Base-by-base conservation (phyloP, 1,140 invertebrate species). In the Tetraneura akinire region DNA sequence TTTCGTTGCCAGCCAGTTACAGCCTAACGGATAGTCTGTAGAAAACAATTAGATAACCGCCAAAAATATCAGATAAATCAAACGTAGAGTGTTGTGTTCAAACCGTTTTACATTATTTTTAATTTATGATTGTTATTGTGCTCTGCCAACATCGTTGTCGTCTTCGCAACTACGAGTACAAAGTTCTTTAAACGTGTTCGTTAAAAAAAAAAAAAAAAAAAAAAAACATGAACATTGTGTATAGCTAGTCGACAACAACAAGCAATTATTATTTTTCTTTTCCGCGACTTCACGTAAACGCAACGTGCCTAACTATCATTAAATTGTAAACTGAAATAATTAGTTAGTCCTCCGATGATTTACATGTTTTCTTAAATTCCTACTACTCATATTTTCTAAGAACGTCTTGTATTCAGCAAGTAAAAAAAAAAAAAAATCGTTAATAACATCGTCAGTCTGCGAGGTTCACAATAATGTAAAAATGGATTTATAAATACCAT, bases 41-140 rank as follows among this genome's bases (percentile, higher is more conserved):
- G 13, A 32, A 68, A 45, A 68, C 64, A 68, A 68, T 68, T 68
- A 68, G 37, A 10, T 68, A 68, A 68, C 37, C 10, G 0, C n/a
- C 37, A 23, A 45, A 66, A 45, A 45, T n/a, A 68, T n/a, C 37
- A 45, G n/a, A 68, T 68, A 68, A 45, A 68, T 68, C 64, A 68
- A 21, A 5, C n/a, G 5, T 21, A 18, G 14, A 11, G 2, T n/a
- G n/a, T n/a, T 68, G 37, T 32, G 45, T n/a, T 45, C 37, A 14
- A 45, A 68, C 64, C n/a, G 13, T 68, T n/a, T 68, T 68, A 68
- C 11, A 68, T 23, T 68, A 45, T 68, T 68, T 42, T 68, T 42
- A n/a, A 68, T 68, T 68, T 68, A 68, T 45, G 37, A 45, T 45
- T 68, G 64, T 6, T 45, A 68, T 68, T 66, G 62, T 66, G 11